Conservation (phyloP, 2,113 vertebrate genomes). For the Prietella phreatophila region DNA sequence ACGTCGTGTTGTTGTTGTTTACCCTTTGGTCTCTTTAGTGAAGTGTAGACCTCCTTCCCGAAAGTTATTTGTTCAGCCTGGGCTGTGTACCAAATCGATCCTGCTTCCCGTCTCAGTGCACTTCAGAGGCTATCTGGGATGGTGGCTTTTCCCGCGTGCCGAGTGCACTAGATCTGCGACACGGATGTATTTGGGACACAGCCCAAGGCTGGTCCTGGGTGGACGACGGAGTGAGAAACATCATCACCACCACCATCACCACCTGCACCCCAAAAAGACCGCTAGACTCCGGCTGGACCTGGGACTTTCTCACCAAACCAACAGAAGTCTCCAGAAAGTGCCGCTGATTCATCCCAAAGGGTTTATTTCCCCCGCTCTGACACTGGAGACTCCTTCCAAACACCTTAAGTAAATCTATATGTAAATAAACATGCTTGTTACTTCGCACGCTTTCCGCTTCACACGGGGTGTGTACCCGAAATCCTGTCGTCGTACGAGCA, state of each 20-base stretch:
- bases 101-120: not conserved
- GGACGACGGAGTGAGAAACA: not conserved
- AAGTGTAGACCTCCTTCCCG: not conserved
- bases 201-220: not conserved
- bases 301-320: not conserved
- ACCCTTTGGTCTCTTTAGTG: not conserved
- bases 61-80: conserved; percentile 4
- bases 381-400: not conserved
- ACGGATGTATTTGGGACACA: not conserved
- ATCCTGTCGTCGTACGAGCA: not conserved
- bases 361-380: not conserved
- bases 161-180: not conserved
- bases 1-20: not conserved
- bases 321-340: not conserved
- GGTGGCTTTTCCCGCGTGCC: not conserved
- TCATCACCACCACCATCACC: no score
- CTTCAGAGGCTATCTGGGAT: not conserved
- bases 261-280: not conserved
- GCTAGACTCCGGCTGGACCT: not conserved
- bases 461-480: not conserved
- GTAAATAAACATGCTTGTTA: no score
- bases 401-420: no score
- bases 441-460: not conserved
- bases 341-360: not conserved
- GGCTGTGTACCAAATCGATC: not conserved